Percentiles rank a stretch among this genome's conserved stretches.
phyloP scores from a whole-genome alignment of 2,797 vertebrate genomes.

The Gobionotothen gibberifrons region DNA sequence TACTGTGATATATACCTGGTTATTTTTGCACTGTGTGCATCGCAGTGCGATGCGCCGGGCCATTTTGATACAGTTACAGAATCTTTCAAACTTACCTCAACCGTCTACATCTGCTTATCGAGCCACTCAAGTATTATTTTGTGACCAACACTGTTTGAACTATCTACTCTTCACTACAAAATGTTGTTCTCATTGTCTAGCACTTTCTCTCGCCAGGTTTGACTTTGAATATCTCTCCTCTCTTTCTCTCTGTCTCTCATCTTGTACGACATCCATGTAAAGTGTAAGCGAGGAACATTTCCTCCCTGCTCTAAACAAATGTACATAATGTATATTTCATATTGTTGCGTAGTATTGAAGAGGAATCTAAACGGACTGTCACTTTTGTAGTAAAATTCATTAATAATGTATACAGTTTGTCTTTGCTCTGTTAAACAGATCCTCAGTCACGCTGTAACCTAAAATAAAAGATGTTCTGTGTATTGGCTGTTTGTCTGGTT shows the following conservation, averaged over 20 bases:
- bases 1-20: slow-evolving; percentile 57
- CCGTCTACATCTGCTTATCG: slow-evolving; percentile 44
- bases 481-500: slow-evolving; percentile 25
- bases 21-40: slow-evolving; percentile 61
- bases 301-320: slow-evolving; percentile 59
- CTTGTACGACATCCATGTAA: slow-evolving; percentile 33
- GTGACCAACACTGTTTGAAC: slow-evolving; percentile 53
- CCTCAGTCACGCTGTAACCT: slow-evolving; percentile 54
- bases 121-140: slow-evolving; percentile 68
- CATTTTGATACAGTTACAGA: slow-evolving; percentile 64
- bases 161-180: slow-evolving; percentile 55
- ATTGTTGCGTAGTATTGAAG: slow-evolving; percentile 57
- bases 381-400: slow-evolving; percentile 50
- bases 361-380: slow-evolving; percentile 38
- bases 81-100: slow-evolving; percentile 56
- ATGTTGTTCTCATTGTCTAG: slow-evolving; percentile 17
- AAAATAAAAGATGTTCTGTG: slow-evolving; percentile 71
- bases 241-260: slow-evolving; percentile 18
- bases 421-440: slow-evolving; percentile 61
- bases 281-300: slow-evolving; percentile 36
- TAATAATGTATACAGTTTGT: slow-evolving; percentile 54
- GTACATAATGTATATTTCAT: slow-evolving; percentile 76
- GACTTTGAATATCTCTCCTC: slow-evolving; percentile 14
- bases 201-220: slow-evolving; percentile 29
- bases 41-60: slow-evolving; percentile 42